Evolutionary conservation across 2,113 vertebrate species (phyloP), one percentile per base, ranked within the genome.

Genomic region (Corythaixoides concolor): DNA sequence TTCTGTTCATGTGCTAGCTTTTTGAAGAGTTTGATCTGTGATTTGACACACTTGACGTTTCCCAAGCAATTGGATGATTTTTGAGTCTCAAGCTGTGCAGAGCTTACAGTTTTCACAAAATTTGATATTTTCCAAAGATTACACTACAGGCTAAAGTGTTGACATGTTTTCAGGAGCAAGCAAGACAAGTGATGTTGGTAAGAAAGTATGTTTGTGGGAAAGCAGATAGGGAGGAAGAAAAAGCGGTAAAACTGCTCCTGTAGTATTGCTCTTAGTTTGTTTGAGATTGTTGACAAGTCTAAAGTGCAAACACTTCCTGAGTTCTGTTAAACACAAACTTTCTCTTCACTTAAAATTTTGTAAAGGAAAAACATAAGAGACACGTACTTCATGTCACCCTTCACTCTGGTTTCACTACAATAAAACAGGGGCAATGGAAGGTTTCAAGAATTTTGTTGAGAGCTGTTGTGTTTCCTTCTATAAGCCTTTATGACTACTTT

Each of bases 361-460:
- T 60, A 23, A 89, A 58, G 41, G n/a, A 32, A 79, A 59, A 93
- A 22, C 7, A 47, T 5, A 20, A 26, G 12, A 23, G 3, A 49
- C 0, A 0, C 52, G 17, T 18, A 45, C 24, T 53, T 72, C 15
- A 4, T 43, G 35, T 62, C 39, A 56, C 15, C 15, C 7, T 50
- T 62, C 33, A 52, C 21, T 53, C 28, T 41, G 27, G 12, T 45
- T 63, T 87, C 39, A 8, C 12, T 19, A 21, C 11, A 49, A 23
- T 6, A 11, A 60, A 88, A 21, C 14, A 41, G 6, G 8, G 26
- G 9, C 19, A 37, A 24, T 43, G 33, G 5, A 76, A 30, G 23
- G 12, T 81, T 66, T 39, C 32, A 6, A 6, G 6, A 72, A 27
- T 50, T 78, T 69, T 85, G 22, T 11, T 53, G 56, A 70, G 13